phyloP scores from a whole-genome alignment of 2,113 vertebrate species.

The Nycticryphes semicollaris region DNA sequence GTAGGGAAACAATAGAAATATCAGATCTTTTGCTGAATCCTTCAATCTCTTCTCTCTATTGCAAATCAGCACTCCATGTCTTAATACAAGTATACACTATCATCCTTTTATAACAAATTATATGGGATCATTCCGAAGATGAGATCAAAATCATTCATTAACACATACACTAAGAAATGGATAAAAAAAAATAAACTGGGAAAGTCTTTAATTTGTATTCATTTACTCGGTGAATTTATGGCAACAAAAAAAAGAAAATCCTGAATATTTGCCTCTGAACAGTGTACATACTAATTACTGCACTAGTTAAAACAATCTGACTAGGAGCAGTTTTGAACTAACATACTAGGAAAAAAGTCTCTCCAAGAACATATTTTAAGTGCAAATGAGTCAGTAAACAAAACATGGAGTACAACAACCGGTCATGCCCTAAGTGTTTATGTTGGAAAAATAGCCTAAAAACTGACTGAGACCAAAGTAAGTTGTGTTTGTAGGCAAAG shows the following conservation, averaged over 20 bases:
- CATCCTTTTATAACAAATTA: not conserved
- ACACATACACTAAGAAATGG: not conserved
- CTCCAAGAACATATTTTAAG: not conserved
- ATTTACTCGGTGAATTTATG: not conserved
- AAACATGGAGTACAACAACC: not conserved
- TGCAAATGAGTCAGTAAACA: slow-evolving; percentile 12
- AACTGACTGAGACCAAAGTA: not conserved
- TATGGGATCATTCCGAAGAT: not conserved
- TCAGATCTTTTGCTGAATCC: not conserved
- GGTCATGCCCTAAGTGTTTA: not conserved
- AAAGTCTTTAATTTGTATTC: not conserved
- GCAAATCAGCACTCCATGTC: not conserved
- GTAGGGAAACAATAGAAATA: not conserved
- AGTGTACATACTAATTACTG: not conserved
- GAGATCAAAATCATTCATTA: not conserved
- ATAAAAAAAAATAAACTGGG: not conserved
- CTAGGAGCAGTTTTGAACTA: not conserved
- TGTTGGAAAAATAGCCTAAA: not conserved
- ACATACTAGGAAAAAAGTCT: not conserved
- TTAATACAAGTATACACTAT: not conserved
- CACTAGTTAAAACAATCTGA: not conserved
- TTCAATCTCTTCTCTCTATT: not conserved
- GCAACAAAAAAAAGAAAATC: not conserved
- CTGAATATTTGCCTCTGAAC: not conserved
- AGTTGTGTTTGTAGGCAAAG: not conserved